Evolutionary conservation across 1,140 invertebrate genomes (phyloP).

Genomic region (Leptestheria dahalacensis): DNA sequence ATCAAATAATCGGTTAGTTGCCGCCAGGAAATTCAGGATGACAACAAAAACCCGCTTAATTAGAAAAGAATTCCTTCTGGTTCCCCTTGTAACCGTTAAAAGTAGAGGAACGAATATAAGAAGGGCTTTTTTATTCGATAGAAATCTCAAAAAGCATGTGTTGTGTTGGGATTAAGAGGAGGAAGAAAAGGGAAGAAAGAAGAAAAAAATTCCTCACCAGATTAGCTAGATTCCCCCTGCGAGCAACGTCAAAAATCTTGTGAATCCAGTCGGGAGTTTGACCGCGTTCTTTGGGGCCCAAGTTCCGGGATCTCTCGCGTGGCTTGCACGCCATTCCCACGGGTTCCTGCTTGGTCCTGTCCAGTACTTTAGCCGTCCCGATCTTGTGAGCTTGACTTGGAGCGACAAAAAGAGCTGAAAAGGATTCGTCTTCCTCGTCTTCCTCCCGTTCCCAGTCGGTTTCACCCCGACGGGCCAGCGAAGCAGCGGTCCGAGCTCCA

Average conservation of each 20-base stretch:
- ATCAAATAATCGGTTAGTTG: too few species aligned
- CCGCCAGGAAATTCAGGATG: too few species aligned
- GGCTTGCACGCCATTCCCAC: background rate
- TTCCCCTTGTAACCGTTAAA: too few species aligned
- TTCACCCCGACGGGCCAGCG: constrained; percentile 12
- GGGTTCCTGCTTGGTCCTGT: background rate
- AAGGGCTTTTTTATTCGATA: too few species aligned
- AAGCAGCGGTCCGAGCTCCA: background rate
- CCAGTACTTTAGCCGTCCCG: background rate
- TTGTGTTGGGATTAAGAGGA: too few species aligned
- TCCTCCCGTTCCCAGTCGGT: constrained; percentile 16
- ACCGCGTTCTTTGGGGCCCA: constrained; percentile 20
- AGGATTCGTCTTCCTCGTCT: constrained; percentile 14
- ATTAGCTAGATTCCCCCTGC: constrained; percentile 25
- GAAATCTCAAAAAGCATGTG: too few species aligned
- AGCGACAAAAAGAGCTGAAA: background rate
- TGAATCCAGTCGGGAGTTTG: constrained; percentile 32
- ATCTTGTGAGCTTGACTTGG: background rate
- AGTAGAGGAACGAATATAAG: too few species aligned
- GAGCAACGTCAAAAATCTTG: constrained; percentile 28
- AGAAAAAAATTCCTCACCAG: constrained; percentile 27
- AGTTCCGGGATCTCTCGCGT: constrained; percentile 6
- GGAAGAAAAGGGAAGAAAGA: too few species aligned
- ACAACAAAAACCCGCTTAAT: too few species aligned
- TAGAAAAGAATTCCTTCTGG: too few species aligned